These are phyloP conservation scores for Danio jaintianensis DNA, from an alignment of 2,797 vertebrate species.

Conservation along the genomic window DNA sequence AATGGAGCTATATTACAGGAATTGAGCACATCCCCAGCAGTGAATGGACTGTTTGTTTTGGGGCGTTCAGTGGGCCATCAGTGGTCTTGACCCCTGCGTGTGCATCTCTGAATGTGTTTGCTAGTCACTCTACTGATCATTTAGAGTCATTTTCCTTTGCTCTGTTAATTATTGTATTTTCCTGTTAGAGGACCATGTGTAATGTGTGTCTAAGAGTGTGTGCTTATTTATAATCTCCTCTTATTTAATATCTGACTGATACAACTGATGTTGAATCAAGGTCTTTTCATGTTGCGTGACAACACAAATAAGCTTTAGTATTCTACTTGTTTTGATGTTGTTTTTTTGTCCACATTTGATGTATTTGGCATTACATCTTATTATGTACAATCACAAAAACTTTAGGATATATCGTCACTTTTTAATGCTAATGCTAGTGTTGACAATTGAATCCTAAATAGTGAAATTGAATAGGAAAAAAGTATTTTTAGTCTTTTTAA, in stretches of 20 bases:
- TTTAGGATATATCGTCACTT: neutral
- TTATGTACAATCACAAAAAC: neutral
- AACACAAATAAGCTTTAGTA: neutral
- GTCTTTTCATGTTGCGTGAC: neutral
- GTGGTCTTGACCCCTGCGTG: constrained; percentile 22
- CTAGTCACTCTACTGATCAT: neutral
- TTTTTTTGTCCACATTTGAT: no score
- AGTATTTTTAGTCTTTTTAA: neutral
- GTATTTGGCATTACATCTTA: no score
- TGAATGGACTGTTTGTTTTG: constrained; percentile 57
- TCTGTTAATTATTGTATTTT: constrained; percentile 40
- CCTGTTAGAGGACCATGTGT: constrained; percentile 1
- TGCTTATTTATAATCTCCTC: constrained; percentile 27
- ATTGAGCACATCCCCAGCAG: constrained; percentile 45
- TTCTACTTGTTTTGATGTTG: neutral
- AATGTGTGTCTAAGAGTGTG: constrained; percentile 8
- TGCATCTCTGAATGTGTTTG: neutral
- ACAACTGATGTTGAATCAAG: neutral
- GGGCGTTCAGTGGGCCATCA: constrained; percentile 37
- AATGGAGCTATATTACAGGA: constrained; percentile 46
- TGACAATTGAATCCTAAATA: no score
- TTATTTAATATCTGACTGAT: constrained; percentile 27
- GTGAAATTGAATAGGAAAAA: no score
- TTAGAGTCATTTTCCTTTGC: neutral
- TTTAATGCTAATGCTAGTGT: no score